phyloP scores from a whole-genome alignment of 2,797 vertebrate genomes.

The Liasis olivaceus region DNA sequence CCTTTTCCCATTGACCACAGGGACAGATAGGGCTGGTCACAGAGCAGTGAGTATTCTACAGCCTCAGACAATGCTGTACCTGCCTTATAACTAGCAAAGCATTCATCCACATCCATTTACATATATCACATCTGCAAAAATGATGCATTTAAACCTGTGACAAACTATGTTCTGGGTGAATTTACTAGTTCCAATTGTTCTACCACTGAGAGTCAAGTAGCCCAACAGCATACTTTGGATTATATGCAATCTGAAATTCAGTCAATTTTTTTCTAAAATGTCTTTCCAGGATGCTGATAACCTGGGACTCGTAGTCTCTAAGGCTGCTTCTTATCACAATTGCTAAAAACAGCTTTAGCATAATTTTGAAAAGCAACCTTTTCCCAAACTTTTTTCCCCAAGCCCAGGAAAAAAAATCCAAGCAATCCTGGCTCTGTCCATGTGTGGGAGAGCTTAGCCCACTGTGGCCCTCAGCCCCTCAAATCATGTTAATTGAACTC shows the following conservation, averaged over 20 bases:
- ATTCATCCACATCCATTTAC: not conserved
- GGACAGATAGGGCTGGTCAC: not conserved
- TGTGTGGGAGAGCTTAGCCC: not conserved
- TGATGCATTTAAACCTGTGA: not conserved
- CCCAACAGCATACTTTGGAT: not conserved
- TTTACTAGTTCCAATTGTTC: not conserved
- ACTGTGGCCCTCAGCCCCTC: not conserved
- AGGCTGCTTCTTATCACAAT: not conserved
- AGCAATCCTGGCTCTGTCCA: not conserved
- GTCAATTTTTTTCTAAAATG: not conserved
- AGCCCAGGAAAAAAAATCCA: not conserved
- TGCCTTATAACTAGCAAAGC: not conserved
- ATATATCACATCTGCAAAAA: not conserved
- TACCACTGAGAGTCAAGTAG: not conserved
- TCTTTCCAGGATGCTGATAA: not conserved
- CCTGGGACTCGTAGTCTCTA: not conserved
- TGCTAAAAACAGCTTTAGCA: not conserved
- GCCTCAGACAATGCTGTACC: not conserved
- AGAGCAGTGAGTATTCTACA: not conserved
- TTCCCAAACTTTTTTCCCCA: not conserved
- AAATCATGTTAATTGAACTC: not conserved
- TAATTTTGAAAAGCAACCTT: not conserved
- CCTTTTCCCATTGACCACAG: not conserved
- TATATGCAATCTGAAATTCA: not conserved
- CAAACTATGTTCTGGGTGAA: not conserved